A percentile compares a stretch with the other conserved stretches of the same genome.
Conservation (phyloP, 2,113 vertebrate genomes). For the Azemiops feae region DNA sequence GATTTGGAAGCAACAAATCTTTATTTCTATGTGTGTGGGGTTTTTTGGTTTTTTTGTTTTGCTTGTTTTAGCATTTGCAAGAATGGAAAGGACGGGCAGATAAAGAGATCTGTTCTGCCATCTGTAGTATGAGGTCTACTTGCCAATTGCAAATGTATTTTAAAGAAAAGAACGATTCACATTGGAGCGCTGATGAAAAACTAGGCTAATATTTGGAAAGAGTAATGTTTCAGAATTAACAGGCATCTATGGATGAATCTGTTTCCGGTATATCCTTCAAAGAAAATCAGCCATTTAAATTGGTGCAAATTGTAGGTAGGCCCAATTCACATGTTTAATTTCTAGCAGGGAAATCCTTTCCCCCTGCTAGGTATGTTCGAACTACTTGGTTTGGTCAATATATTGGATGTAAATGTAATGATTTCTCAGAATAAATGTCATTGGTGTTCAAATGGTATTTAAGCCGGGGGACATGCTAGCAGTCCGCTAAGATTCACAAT, state of each 20-base stretch:
- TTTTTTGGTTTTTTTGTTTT: conserved; percentile 23
- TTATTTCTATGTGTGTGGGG: not conserved
- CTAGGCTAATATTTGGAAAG: conserved; percentile 34
- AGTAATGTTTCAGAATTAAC: conserved; percentile 34
- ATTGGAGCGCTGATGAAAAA: conserved; percentile 32
- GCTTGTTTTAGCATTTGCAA: conserved; percentile 65
- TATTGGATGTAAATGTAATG: not conserved
- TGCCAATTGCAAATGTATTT: conserved; percentile 65
- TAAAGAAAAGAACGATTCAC: conserved; percentile 48
- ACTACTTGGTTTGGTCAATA: not conserved
- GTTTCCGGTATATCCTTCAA: not conserved
- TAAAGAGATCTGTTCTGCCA: conserved; percentile 77
- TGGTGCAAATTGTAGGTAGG: not conserved
- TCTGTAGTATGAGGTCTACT: conserved; percentile 72
- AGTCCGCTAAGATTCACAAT: conserved; percentile 25
- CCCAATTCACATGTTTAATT: not conserved
- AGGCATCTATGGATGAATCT: not conserved
- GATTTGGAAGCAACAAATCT: conserved; percentile 58
- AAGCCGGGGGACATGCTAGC: conserved; percentile 11
- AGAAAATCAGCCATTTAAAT: not conserved
- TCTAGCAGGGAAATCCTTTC: not conserved
- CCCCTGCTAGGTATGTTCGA: not conserved
- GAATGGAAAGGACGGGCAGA: conserved; percentile 73
- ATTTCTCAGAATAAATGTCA: not conserved
- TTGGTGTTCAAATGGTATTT: not conserved